phyloP scores from a whole-genome alignment of 2,113 vertebrate genomes.

The Atractosteus spatula region DNA sequence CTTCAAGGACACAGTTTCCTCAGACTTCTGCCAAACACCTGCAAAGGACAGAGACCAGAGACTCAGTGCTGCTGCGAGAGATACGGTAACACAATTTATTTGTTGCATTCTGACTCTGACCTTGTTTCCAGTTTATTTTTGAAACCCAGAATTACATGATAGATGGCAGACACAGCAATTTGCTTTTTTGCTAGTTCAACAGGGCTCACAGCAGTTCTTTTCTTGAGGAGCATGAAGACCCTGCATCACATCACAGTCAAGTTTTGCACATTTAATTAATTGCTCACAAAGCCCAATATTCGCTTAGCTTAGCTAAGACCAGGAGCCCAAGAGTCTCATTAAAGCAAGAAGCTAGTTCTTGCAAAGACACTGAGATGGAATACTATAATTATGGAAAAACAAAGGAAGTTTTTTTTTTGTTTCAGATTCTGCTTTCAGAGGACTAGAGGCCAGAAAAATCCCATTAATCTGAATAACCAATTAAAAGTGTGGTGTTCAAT shows the following conservation, averaged over 20 bases:
- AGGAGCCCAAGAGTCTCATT: neutral
- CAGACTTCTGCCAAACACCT: constrained; percentile 89
- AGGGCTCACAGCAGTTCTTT: no score
- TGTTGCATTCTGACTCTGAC: no score
- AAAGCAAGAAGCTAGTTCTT: constrained; percentile 27
- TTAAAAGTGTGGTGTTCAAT: no score
- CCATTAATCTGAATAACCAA: constrained; percentile 16
- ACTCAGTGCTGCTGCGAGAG: constrained; percentile 22
- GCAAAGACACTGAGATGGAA: constrained; percentile 24
- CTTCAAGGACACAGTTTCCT: constrained; percentile 84
- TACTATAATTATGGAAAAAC: constrained; percentile 35
- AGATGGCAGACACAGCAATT: no score
- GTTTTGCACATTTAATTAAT: no score
- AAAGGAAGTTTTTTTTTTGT: neutral
- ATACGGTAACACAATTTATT: constrained; percentile 1
- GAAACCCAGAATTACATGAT: no score
- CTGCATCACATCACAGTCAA: no score
- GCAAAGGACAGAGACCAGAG: constrained; percentile 18
- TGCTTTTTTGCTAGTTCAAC: no score
- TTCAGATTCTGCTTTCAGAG: constrained; percentile 11
- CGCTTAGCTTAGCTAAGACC: neutral
- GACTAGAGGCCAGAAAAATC: constrained; percentile 12
- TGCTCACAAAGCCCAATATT: no score
- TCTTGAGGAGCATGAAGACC: no score
- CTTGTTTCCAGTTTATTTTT: no score